Evolutionary conservation across 2,888 invertebrate species (phyloP).

Genomic region (Rosalia funebris): DNA sequence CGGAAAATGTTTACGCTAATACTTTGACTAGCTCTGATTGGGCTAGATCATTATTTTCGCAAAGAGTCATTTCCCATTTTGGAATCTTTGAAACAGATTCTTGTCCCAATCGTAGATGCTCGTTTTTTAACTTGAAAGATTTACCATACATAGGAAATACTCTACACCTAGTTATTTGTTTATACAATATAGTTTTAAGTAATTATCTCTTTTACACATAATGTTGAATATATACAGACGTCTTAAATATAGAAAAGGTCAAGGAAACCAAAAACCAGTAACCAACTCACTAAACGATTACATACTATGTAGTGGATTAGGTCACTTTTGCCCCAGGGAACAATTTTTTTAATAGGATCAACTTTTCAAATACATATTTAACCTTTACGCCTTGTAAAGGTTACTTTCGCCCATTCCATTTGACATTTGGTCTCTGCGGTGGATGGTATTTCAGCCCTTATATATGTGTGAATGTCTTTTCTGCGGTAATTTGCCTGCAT

Average conservation of each 20-base stretch:
- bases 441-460: conserved; percentile 25
- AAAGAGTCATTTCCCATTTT: too few relatives aligned
- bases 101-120: too few relatives aligned
- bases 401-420: conserved; percentile 16
- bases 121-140: too few relatives aligned
- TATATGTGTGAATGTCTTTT: conserved; percentile 29
- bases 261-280: conserved; percentile 14
- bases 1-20: too few relatives aligned
- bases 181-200: background rate
- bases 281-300: background rate
- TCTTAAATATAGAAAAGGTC: conserved; percentile 12
- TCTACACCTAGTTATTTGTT: background rate
- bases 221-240: background rate
- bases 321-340: conserved; percentile 8
- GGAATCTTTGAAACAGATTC: too few relatives aligned
- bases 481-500: conserved; percentile 32
- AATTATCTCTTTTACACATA: background rate
- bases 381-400: conserved; percentile 16
- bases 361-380: background rate
- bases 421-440: conserved; percentile 33
- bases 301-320: conserved; percentile 8
- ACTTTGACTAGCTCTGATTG: too few relatives aligned
- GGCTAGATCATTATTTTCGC: too few relatives aligned
- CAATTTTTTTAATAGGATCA: background rate
- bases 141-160: background rate